Conservation (phyloP, 1,140 invertebrate genomes). For the Ceratitis capitata region DNA sequence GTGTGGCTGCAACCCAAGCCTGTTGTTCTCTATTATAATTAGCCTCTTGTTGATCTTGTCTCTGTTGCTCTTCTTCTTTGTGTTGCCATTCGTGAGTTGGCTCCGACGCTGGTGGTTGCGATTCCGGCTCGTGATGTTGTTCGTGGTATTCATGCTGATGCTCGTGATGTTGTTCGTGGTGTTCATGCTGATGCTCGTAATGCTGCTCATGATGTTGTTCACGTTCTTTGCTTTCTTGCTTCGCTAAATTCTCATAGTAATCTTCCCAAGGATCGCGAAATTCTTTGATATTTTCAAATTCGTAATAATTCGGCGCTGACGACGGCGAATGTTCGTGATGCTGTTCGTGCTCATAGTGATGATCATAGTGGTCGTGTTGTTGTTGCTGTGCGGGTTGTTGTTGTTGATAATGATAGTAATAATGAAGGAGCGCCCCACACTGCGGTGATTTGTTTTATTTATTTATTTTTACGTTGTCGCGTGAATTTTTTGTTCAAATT, state of each 20-base stretch:
- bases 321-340: constrained; percentile 47
- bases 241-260: constrained; percentile 65
- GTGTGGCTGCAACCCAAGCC: background rate
- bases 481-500: background rate
- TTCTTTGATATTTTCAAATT: constrained; percentile 46
- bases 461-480: background rate
- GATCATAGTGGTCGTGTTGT: constrained; percentile 41
- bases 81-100: background rate
- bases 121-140: background rate
- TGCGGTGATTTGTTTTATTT: background rate
- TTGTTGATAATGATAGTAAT: constrained; percentile 47
- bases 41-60: background rate
- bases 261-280: constrained; percentile 69
- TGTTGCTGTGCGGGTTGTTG: constrained; percentile 46
- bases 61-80: background rate
- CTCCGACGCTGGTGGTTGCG: background rate
- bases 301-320: constrained; percentile 45
- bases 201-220: background rate
- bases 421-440: constrained; percentile 6
- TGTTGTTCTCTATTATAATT: background rate
- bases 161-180: background rate
- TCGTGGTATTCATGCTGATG: background rate
- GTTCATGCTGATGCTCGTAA: background rate
- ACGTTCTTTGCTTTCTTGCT: background rate
- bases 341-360: constrained; percentile 39